A percentile compares a stretch with the other conserved stretches of the same genome.
These are phyloP conservation scores for Andrena trimmerana DNA, from an alignment of 2,888 invertebrate species.

Conservation along the genomic window DNA sequence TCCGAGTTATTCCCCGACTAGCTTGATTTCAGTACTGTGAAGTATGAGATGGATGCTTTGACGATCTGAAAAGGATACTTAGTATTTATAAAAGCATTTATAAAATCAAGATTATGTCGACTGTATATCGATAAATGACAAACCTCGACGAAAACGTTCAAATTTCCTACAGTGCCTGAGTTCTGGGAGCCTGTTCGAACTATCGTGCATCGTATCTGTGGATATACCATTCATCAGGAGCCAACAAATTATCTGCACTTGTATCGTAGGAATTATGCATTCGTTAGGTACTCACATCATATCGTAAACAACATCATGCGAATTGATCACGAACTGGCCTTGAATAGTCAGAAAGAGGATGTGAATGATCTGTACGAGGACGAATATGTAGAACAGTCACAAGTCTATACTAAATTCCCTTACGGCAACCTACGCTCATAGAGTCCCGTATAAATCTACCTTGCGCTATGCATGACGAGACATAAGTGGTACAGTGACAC, in stretches of 20 bases:
- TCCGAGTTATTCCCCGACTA: background rate
- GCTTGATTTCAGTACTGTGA: background rate
- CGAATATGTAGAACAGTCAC: background rate
- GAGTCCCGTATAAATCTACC: background rate
- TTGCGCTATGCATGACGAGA: no score
- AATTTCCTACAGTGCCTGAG: background rate
- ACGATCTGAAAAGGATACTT: slow-evolving; percentile 3
- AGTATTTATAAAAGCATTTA: background rate
- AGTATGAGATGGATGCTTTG: slow-evolving; percentile 21
- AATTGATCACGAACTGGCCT: slow-evolving; percentile 18
- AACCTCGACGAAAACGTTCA: slow-evolving; percentile 13
- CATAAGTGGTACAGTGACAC: no score
- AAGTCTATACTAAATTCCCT: background rate
- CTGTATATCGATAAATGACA: background rate
- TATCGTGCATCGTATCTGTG: background rate
- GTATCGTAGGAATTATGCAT: no score
- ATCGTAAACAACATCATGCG: background rate
- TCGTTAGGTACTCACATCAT: slow-evolving; percentile 9
- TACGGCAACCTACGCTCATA: background rate
- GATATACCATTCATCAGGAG: background rate
- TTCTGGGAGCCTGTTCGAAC: background rate
- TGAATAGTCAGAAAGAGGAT: slow-evolving; percentile 11
- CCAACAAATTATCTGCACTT: background rate
- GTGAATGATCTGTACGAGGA: slow-evolving; percentile 4
- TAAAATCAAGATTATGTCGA: background rate